These are phyloP conservation scores for Diabrotica undecimpunctata DNA, from an alignment of 1,140 invertebrate species.

Conservation along the genomic window DNA sequence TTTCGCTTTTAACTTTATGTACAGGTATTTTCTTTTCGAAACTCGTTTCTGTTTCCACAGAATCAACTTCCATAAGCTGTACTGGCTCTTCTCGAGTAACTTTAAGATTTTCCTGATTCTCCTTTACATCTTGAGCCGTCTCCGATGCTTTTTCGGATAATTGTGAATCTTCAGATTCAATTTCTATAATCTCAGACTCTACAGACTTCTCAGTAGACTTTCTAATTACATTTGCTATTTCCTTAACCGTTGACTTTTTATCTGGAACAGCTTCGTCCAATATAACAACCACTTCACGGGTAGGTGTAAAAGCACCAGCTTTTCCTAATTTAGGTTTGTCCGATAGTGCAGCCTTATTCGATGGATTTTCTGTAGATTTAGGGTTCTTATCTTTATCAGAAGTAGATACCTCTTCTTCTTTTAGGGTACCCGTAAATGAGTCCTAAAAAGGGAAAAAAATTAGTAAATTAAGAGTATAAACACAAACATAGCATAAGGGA, in stretches of 20 bases:
- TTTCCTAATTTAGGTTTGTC: background rate
- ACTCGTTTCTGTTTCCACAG: background rate
- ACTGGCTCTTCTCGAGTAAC: background rate
- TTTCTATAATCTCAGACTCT: background rate
- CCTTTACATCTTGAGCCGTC: background rate
- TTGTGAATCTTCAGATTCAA: background rate
- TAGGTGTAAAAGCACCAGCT: no score
- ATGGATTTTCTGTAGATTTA: background rate
- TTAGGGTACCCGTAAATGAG: background rate
- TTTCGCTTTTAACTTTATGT: background rate
- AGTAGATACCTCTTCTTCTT: constrained; percentile 1
- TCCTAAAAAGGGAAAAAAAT: constrained; percentile 28
- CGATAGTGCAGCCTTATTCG: no score
- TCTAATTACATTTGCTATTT: background rate
- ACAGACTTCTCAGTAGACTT: background rate
- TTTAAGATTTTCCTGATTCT: background rate
- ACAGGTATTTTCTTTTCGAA: background rate
- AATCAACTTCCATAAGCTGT: background rate
- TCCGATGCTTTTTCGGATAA: background rate
- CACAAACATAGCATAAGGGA: constrained; percentile 22
- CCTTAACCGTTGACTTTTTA: background rate
- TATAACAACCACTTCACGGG: no score
- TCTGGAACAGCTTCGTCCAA: background rate
- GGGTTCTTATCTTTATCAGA: background rate
- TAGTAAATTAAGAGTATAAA: constrained; percentile 31